A percentile compares a stretch with the other conserved stretches of the same genome.
Conservation (phyloP, 2,113 vertebrate genomes). For the Xenotilapia leptura region DNA sequence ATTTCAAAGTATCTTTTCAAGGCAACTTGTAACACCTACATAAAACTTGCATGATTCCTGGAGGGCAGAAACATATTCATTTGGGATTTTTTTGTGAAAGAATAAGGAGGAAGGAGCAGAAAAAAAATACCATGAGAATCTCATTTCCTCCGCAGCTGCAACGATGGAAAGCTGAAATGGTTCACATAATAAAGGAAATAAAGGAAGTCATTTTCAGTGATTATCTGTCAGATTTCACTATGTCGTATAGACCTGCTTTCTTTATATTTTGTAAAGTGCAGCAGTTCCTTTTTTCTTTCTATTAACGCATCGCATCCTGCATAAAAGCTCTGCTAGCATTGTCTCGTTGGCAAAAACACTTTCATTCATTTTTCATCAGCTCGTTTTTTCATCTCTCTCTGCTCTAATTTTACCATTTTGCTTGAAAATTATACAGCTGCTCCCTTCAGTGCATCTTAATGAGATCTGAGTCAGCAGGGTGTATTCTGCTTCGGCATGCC, state of each 20-base stretch:
- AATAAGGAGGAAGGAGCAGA: background rate
- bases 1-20: background rate
- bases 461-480: constrained; percentile 47
- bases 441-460: constrained; percentile 43
- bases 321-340: background rate
- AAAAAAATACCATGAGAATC: background rate
- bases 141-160: background rate
- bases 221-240: background rate
- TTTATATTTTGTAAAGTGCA: background rate
- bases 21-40: background rate
- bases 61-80: background rate
- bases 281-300: background rate
- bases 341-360: constrained; percentile 2
- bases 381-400: background rate
- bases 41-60: background rate
- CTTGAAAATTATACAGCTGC: constrained; percentile 12
- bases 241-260: background rate
- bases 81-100: background rate
- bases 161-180: background rate
- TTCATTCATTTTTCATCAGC: constrained; percentile 11
- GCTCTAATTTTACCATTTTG: constrained; percentile 37
- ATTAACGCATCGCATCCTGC: background rate
- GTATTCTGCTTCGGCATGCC: background rate
- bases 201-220: background rate
- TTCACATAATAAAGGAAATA: background rate